Percentiles rank a stretch among this genome's conserved stretches.
Conservation (phyloP, 2,113 vertebrate species). For the Poeciliopsis turrubarensis region DNA sequence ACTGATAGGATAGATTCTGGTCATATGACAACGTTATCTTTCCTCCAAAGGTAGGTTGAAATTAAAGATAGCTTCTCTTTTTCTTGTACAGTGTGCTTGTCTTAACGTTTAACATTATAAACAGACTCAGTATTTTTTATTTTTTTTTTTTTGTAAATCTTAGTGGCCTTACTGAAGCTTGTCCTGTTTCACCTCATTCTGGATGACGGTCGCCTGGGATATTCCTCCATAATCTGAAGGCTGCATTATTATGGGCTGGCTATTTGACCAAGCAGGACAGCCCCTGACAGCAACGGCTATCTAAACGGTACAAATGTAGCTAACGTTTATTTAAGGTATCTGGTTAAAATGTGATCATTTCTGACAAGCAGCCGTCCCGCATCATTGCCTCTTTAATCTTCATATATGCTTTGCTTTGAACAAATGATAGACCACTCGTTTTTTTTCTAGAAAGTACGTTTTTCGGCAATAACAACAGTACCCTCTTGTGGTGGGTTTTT, state of each 20-base stretch:
- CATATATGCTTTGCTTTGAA: background rate
- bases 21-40: conserved; percentile 37
- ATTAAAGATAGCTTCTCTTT: conserved; percentile 36
- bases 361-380: background rate
- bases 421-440: conserved; percentile 5
- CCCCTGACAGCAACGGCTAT: background rate
- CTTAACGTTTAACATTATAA: background rate
- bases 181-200: background rate
- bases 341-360: background rate
- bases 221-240: background rate
- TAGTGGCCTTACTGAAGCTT: background rate
- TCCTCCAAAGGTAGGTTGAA: conserved; percentile 9
- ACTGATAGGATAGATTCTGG: conserved; percentile 38
- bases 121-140: background rate
- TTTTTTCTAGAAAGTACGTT: background rate
- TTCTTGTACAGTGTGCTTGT: background rate
- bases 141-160: background rate
- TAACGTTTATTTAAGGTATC: background rate
- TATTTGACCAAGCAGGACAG: conserved; percentile 24
- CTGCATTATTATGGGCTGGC: conserved; percentile 31
- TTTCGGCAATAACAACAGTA: background rate
- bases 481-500: conserved; percentile 39
- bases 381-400: background rate
- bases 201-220: background rate
- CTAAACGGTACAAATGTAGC: conserved; percentile 4